Conservation (phyloP, 2,797 vertebrate genomes). For the Karalla daura region DNA sequence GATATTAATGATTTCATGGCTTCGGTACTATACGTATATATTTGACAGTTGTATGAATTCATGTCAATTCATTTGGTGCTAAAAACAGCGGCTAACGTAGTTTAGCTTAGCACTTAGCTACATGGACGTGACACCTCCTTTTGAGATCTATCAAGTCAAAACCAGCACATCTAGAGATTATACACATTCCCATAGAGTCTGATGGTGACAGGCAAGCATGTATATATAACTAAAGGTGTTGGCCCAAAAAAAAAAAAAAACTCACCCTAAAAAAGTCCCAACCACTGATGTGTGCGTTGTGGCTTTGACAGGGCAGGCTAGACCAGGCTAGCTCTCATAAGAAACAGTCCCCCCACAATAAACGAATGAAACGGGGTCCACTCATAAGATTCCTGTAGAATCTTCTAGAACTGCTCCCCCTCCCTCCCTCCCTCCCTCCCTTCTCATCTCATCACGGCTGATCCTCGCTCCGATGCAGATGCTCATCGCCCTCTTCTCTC, state of each 20-base stretch:
- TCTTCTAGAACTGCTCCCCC: slow-evolving; percentile 79
- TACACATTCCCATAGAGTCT: slow-evolving; percentile 1
- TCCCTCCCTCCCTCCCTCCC: no score
- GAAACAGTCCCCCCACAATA: slow-evolving; percentile 64
- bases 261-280: slow-evolving; percentile 74
- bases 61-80: not conserved
- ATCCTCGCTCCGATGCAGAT: slow-evolving; percentile 40
- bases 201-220: slow-evolving; percentile 18
- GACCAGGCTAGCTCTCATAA: slow-evolving; percentile 53
- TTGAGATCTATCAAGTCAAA: slow-evolving; percentile 32
- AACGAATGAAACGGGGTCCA: slow-evolving; percentile 73
- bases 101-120: slow-evolving; percentile 36
- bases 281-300: slow-evolving; percentile 52
- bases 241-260: slow-evolving; percentile 50
- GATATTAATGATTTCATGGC: no score
- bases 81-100: slow-evolving; percentile 30
- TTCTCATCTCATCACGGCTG: slow-evolving; percentile 62
- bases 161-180: slow-evolving; percentile 20
- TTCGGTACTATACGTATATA: not conserved
- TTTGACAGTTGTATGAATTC: not conserved
- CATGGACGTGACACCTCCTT: slow-evolving; percentile 42
- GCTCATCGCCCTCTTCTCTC: slow-evolving; percentile 53
- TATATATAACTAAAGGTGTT: slow-evolving; percentile 17
- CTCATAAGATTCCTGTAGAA: slow-evolving; percentile 76
- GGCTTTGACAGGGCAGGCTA: slow-evolving; percentile 59